Base-by-base conservation (phyloP, 2,113 vertebrate species). In the Tragelaphus imberbis region DNA sequence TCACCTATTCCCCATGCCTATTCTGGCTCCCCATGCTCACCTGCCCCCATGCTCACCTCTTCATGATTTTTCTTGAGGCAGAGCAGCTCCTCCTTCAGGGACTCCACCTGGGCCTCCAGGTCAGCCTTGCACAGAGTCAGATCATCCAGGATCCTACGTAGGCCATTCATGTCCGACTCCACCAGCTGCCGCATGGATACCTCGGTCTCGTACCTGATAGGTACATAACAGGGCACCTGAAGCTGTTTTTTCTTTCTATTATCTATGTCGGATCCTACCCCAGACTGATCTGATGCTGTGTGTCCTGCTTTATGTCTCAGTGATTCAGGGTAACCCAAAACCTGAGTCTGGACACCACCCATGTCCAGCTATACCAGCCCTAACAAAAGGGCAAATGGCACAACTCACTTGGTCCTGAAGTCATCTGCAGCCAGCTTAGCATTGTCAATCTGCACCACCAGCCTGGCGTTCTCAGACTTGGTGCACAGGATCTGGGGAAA, bases 381-480 rank as follows among this genome's bases (percentile, higher is more conserved):
- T 0, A 75, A n/a, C 2, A 58, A 28, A 13, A 8, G 16, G 53
- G 27, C 2, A 7, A 6, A 51, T 61, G 59, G 40, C 68, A 25
- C 53, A 65, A 98, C 99, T 99, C 98, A 99, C 99, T 99, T 99
- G 95, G 98, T 98, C 98, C 98, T 99, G 98, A 99, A 99, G 97
- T 99, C 99, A 5, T 99, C 99, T 2, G 99, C 99, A 6, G 99
- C 99, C 98, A 99, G 98, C 97, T 98, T 99, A 30, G 99, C 98
- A 0, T 99, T 99, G 95, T 99, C 99, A 2, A 99, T 99, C 84
- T 99, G 98, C 93, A 99, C 94, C 87, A 99, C 51, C 0, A 98
- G 96, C 96, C 97, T 99, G 97, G 99, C 97, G 0, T 99, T 99
- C 61, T 98, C 97, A 23, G 98, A 96, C 79, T 98, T 98, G 75